Evolutionary conservation across 2,113 vertebrate genomes (phyloP).

Genomic region (Octodon degus): DNA sequence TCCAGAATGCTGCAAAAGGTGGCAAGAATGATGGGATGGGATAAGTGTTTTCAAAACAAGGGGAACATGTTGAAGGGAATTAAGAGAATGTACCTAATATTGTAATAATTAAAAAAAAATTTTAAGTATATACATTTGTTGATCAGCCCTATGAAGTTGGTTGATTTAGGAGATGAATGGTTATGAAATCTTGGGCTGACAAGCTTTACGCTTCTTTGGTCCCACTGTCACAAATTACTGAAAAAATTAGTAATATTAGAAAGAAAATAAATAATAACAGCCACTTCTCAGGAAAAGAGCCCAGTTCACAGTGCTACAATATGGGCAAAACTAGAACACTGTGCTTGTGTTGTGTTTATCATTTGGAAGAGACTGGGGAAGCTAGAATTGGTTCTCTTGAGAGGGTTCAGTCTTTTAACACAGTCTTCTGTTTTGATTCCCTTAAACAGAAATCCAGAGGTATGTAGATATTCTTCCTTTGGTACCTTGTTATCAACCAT

Average conservation of each 20-base stretch:
- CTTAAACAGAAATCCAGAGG: slow-evolving; percentile 24
- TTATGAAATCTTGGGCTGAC: not conserved
- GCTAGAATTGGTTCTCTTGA: not conserved
- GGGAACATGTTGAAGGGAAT: not conserved
- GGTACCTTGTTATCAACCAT: not conserved
- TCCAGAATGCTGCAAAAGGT: not conserved
- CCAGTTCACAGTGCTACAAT: not conserved
- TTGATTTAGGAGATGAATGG: not conserved
- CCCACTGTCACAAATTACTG: not conserved
- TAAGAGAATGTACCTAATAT: not conserved
- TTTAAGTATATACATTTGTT: not conserved
- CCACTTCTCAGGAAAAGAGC: not conserved
- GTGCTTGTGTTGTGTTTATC: not conserved
- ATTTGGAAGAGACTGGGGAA: not conserved
- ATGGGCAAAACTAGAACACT: not conserved
- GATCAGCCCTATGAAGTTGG: not conserved
- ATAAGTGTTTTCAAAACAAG: not conserved
- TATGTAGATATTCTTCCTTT: not conserved
- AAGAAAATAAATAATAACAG: not conserved
- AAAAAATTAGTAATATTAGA: not conserved
- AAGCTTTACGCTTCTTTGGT: not conserved
- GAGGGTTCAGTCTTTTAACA: slow-evolving; percentile 25
- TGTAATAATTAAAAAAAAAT: not conserved
- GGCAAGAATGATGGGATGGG: not conserved
- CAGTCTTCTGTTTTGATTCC: not conserved